Evolutionary conservation across 2,888 invertebrate genomes (phyloP).

Genomic region (Dryadula phaetusa): DNA sequence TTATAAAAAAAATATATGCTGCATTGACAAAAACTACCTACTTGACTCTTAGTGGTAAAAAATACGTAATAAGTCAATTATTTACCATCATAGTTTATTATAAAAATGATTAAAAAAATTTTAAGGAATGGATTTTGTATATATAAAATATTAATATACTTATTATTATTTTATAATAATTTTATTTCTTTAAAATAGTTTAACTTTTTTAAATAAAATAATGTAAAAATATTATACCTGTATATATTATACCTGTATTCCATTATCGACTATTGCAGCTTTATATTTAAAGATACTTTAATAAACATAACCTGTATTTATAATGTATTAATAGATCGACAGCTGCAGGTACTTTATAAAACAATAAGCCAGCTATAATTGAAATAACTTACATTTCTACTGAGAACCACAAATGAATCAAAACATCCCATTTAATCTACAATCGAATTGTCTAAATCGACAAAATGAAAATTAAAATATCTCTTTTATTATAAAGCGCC

Average conservation of each 20-base stretch:
- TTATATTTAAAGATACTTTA: constrained; percentile 21
- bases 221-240: too few species aligned
- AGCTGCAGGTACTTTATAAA: constrained; percentile 18
- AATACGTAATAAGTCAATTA: not conserved
- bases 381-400: not conserved
- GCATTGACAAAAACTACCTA: not conserved
- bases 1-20: not conserved
- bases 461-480: constrained; percentile 15
- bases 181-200: too few species aligned
- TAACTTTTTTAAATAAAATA: constrained; percentile 4
- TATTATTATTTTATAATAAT: too few species aligned
- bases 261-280: constrained; percentile 3
- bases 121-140: too few species aligned
- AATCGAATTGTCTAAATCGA: constrained; percentile 1
- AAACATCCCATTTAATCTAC: not conserved
- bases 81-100: too few species aligned
- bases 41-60: not conserved
- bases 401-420: not conserved
- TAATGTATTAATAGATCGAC: constrained; percentile 25
- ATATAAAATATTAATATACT: too few species aligned
- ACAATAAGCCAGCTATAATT: not conserved
- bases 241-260: constrained; percentile 7
- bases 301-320: constrained; percentile 15
- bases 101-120: too few species aligned
- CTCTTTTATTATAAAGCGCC: not conserved